Evolutionary conservation across 2,797 vertebrate species (phyloP).

Genomic region (Oryzias sinensis): DNA sequence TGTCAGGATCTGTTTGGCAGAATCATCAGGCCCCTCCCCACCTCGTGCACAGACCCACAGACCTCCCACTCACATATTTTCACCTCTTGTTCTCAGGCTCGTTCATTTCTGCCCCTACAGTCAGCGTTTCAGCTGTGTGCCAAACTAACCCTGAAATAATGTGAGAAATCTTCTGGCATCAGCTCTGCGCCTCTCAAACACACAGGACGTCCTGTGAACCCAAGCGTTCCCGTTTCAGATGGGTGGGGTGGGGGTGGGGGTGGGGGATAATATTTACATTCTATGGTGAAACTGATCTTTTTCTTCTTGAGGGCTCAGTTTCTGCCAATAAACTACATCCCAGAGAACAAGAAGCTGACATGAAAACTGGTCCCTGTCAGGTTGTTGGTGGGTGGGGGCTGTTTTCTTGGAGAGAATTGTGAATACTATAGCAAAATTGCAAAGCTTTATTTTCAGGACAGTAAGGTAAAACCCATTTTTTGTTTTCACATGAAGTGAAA

Average conservation of each 20-base stretch:
- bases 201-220: slow-evolving; percentile 34
- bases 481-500: no score
- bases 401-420: no score
- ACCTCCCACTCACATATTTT: slow-evolving; percentile 67
- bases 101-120: slow-evolving; percentile 64
- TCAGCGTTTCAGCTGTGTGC: slow-evolving; percentile 67
- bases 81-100: slow-evolving; percentile 56
- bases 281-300: no score
- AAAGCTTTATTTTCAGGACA: no score
- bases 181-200: slow-evolving; percentile 45
- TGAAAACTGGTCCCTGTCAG: no score
- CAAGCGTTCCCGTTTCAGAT: slow-evolving; percentile 61
- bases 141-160: slow-evolving; percentile 74
- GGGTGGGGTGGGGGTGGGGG: slow-evolving; percentile 46
- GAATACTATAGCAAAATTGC: no score
- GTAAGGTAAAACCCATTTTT: no score
- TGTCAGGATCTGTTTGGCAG: slow-evolving; percentile 78
- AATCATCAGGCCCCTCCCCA: slow-evolving; percentile 63
- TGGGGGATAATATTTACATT: slow-evolving; percentile 42
- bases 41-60: slow-evolving; percentile 34
- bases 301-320: no score
- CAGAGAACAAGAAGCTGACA: no score
- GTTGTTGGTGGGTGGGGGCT: no score
- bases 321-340: no score
- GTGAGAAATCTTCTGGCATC: slow-evolving; percentile 63